Evolutionary conservation across 1,140 invertebrate genomes (phyloP), one percentile per base, ranked within the genome.

Genomic region (Saccostrea glomerata): DNA sequence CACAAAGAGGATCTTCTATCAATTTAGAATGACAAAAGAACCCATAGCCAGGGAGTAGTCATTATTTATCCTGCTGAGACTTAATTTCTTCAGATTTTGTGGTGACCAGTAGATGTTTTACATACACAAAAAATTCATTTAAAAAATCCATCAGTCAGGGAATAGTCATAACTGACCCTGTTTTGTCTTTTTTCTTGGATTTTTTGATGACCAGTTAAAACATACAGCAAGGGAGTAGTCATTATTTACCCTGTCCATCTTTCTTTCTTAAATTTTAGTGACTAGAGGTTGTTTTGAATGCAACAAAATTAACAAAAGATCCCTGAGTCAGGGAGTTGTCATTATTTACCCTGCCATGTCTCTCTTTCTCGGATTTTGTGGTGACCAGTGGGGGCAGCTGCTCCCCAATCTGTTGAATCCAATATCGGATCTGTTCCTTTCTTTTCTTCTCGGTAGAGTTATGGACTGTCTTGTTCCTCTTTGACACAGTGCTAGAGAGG

Each of bases 401-500:
- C 82, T 92, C 91, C 23, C 89, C 92, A 56, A 94, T 93, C 82
- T 92, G 92, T 11, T 90, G 88, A 23, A 94, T 94, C 92, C 93
- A 93, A 60, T 90, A 87, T 86, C 93, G 92, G 55, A 94, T 94
- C 86, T 93, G 93, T 73, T 94, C 93, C 90, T 94, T 94, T 0
- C 94, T 84, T 20, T 92, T 89, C n/a, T 91, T 90, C 90, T 94
- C 94, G 25, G 92, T 90, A 60, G 91, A 91, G 91, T 94, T 94
- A 86, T 94, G 40, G 82, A 84, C 82, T 23, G 47, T 84, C 47
- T 84, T 84, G n/a, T 84, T 84, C 17, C 30, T 84, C 82, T 84
- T 40, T 15, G n/a, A 17, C 40, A 84, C 82, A 84, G 36, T 84
- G 82, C 55, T 54, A 23, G 9, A 82, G 23, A 82, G 25, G 15